Evolutionary conservation across 2,113 vertebrate genomes (phyloP).

Genomic region (Pelodiscus sinensis): DNA sequence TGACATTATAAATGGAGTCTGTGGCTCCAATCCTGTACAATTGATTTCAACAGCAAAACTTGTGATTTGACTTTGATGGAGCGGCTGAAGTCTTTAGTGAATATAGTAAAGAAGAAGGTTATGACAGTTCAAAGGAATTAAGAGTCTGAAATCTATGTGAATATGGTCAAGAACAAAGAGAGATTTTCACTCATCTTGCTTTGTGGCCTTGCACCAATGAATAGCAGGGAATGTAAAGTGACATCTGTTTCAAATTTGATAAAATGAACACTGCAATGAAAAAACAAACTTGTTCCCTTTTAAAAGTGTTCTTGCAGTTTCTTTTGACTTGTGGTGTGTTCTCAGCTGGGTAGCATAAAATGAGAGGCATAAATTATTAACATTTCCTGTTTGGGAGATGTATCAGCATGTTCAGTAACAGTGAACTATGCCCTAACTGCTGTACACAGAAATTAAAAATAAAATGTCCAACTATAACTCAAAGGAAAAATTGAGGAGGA

Average conservation of each 20-base stretch:
- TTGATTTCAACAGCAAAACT: slow-evolving; percentile 33
- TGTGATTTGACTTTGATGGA: slow-evolving; percentile 7
- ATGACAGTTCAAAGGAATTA: background rate
- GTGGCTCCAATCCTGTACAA: slow-evolving; percentile 35
- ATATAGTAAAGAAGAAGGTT: background rate
- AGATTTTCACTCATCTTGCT: background rate
- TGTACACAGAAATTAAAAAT: background rate
- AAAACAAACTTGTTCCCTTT: background rate
- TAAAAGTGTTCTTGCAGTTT: background rate
- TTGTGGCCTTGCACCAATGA: background rate
- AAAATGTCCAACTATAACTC: background rate
- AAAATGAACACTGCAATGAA: background rate
- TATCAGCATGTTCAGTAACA: background rate
- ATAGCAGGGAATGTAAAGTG: background rate
- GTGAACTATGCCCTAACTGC: background rate
- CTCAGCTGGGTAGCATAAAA: background rate
- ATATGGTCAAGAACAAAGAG: background rate
- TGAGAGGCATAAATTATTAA: background rate
- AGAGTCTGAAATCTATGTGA: background rate
- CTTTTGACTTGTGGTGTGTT: background rate
- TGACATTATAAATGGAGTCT: slow-evolving; percentile 31
- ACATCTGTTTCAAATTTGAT: background rate
- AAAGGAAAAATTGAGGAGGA: background rate
- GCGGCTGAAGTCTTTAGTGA: background rate
- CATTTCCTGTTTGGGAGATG: slow-evolving; percentile 27